Conservation (phyloP, 2,113 vertebrate genomes). For the Ariopsis seemanni region DNA sequence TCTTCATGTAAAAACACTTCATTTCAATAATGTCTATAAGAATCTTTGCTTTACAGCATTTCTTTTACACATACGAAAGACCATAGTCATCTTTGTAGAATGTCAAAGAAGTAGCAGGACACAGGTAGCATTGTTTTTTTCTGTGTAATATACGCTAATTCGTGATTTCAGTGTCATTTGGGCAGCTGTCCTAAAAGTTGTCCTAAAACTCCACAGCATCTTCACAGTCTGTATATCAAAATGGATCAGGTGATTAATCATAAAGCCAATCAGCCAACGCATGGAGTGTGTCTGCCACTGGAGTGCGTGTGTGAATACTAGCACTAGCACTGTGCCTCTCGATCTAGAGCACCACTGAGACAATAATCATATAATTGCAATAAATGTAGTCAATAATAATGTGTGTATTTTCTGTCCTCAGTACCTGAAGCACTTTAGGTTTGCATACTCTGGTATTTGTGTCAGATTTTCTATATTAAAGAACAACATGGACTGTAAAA, state of each 20-base stretch:
- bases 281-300: neutral
- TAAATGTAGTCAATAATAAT: slow-evolving; percentile 54
- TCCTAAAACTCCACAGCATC: neutral
- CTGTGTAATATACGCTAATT: neutral
- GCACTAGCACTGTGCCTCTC: neutral
- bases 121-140: neutral
- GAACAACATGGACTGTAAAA: neutral
- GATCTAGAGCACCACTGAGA: slow-evolving; percentile 13
- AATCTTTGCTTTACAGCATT: neutral
- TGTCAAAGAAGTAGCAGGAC: too few relatives aligned
- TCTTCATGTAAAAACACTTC: neutral
- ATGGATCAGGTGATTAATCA: neutral
- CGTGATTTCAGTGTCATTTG: neutral
- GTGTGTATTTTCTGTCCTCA: slow-evolving; percentile 35
- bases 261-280: neutral
- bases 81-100: neutral
- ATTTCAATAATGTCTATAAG: neutral
- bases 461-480: neutral
- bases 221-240: neutral
- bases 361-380: slow-evolving; percentile 46
- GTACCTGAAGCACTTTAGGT: neutral
- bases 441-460: neutral
- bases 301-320: neutral
- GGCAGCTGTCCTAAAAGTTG: neutral
- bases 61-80: neutral